Percentiles rank a stretch among this genome's conserved stretches.
These are phyloP conservation scores for Camptogramma bilineatum DNA, from an alignment of 2,888 invertebrate species.

Conservation along the genomic window DNA sequence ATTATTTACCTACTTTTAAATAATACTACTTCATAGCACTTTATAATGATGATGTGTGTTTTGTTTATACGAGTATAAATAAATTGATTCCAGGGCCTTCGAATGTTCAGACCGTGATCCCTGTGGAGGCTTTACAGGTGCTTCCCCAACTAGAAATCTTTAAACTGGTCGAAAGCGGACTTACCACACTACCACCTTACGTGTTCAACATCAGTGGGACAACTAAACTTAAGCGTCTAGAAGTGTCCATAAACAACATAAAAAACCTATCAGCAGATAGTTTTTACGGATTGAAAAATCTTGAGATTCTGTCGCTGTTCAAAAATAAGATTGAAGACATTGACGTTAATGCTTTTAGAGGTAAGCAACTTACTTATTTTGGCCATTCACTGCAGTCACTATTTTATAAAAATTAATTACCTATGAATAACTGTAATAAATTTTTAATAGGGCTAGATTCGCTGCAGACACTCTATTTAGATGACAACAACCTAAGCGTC, in stretches of 20 bases:
- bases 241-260: constrained; percentile 33
- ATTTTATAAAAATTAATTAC: no score
- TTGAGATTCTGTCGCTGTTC: constrained; percentile 45
- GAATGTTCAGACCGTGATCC: background rate
- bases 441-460: constrained; percentile 21
- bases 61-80: no score
- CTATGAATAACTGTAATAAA: background rate
- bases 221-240: constrained; percentile 20
- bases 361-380: constrained; percentile 1
- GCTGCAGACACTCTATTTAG: constrained; percentile 17
- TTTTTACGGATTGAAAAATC: constrained; percentile 40
- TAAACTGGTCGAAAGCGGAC: background rate
- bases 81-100: background rate
- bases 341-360: constrained; percentile 11
- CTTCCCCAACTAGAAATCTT: constrained; percentile 1
- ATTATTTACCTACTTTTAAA: no score
- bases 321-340: constrained; percentile 42
- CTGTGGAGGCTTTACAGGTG: background rate
- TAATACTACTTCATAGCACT: no score
- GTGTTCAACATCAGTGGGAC: background rate
- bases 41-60: no score
- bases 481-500: constrained; percentile 6
- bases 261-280: constrained; percentile 33
- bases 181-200: background rate
- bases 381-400: no score